A percentile compares a stretch with the other conserved stretches of the same genome.
Conservation (phyloP, 1,140 invertebrate species). For the Trinorchestia longiramus region DNA sequence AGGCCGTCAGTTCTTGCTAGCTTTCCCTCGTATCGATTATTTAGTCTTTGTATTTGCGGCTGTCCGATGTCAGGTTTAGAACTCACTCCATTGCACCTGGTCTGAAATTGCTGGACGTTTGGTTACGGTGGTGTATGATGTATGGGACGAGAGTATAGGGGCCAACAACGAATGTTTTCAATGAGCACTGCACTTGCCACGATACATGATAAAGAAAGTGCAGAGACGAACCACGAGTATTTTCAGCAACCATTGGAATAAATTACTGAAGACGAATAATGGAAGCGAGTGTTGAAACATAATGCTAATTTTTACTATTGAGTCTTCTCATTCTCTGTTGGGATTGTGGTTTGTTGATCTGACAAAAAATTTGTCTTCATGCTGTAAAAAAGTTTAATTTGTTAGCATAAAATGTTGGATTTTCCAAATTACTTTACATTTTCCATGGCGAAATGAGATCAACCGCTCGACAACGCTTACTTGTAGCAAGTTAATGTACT, state of each 20-base stretch:
- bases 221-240: too few relatives aligned
- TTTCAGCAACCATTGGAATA: too few relatives aligned
- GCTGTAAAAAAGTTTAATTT: too few relatives aligned
- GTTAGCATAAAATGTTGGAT: neutral
- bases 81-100: neutral
- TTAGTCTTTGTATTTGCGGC: neutral
- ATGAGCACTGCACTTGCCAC: too few relatives aligned
- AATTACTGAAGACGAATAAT: neutral
- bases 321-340: neutral
- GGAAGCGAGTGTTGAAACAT: neutral
- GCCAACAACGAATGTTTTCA: too few relatives aligned
- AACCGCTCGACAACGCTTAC: neutral
- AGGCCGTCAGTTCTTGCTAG: neutral
- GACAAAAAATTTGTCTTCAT: too few relatives aligned
- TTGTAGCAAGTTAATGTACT: neutral
- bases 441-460: neutral
- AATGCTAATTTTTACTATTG: neutral
- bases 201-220: too few relatives aligned
- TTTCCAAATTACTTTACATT: neutral
- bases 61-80: neutral
- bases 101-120: neutral
- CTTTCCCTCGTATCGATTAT: conserved; percentile 7
- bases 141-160: too few relatives aligned
- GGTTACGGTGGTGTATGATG: neutral
- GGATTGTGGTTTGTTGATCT: neutral